Percentiles rank a stretch among this genome's conserved stretches.
phyloP scores from a whole-genome alignment of 2,797 vertebrate genomes.

The Ctenosaura bakeri region DNA sequence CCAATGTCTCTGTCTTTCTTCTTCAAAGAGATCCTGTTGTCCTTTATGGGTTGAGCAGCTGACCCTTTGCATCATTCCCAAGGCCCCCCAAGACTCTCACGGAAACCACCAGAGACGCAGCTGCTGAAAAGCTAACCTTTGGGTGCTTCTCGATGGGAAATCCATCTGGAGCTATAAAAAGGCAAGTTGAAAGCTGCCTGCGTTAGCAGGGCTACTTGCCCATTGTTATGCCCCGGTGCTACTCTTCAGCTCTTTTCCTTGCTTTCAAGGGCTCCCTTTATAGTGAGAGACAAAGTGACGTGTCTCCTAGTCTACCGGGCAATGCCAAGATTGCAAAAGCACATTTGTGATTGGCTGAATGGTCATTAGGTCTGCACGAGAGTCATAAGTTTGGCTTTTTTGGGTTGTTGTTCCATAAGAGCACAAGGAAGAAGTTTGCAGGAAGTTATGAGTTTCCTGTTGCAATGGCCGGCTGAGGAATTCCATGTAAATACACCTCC shows the following conservation, averaged over 20 bases:
- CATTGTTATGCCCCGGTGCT: not conserved
- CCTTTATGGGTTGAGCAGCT: not conserved
- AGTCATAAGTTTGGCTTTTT: slow-evolving; percentile 29
- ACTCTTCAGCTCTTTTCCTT: not conserved
- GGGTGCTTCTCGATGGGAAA: slow-evolving; percentile 42
- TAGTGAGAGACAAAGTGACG: not conserved
- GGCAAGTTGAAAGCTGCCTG: rapidly evolving
- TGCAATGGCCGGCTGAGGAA: slow-evolving; percentile 78
- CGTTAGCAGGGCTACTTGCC: rapidly evolving
- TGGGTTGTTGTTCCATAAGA: slow-evolving; percentile 27
- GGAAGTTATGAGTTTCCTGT: slow-evolving; percentile 83
- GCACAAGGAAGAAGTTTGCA: slow-evolving; percentile 77
- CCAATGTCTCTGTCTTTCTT: not conserved
- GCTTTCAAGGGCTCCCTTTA: slow-evolving; percentile 37
- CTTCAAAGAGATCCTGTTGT: not conserved
- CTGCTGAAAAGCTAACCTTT: not conserved
- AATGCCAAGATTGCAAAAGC: slow-evolving; percentile 42
- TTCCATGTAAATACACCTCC: slow-evolving; percentile 75
- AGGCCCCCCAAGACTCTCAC: not conserved
- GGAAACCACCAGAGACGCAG: not conserved
- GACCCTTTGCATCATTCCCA: not conserved
- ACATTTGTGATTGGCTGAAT: slow-evolving; percentile 57
- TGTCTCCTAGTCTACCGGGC: slow-evolving; percentile 23
- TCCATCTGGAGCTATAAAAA: slow-evolving; percentile 57
- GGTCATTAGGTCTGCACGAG: slow-evolving; percentile 39